Base-by-base conservation (phyloP, 2,888 invertebrate species). In the Sinhomidia bicolor region DNA sequence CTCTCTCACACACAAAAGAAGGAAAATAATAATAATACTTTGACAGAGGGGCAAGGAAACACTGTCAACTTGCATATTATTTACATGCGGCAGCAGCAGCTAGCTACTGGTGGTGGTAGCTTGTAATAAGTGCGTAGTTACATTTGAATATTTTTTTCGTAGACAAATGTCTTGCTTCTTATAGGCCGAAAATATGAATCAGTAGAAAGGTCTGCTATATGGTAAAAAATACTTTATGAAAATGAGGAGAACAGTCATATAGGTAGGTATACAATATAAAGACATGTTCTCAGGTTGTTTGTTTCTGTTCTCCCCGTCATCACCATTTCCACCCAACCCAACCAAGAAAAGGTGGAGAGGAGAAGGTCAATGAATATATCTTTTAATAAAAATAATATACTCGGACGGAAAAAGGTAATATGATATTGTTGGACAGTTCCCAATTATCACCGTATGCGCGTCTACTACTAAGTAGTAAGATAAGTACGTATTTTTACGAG, bases 401-500 rank as follows among this genome's bases (percentile, higher is more conserved):
- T 36, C 23, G 87, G n/a, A 26, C 20, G 44, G 47, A 62, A 86
- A 82, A 87, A 54, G 76, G 87, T 76, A 87, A 88, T 82, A 51
- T 62, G 87, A 88, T 88, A 88, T 54, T 86, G 36, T 88, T 82
- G 82, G 74, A 82, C 82, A 65, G 87, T 62, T 88, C 82, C 82
- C 82, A 88, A 88, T 82, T 87, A 87, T 47, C 26, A 74, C 47
- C 23, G n/a, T n/a, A 47, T 12, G 20, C 14, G 14, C 10, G 47
- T 47, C 36, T 36, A 36, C 23, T 62, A 23, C 23, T 71, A n/a
- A 14, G 9, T 71, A 12, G 23, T 71, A 71, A 71, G 29, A 71
- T 44, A 71, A 29, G 14, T 5, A 20, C 36, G 57, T 57, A 57
- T 3, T 47, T n/a, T 44, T 71, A 68, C 29, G 44, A 68, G 71